Conservation (phyloP, 2,113 vertebrate genomes). For the Chrysochloris asiatica region DNA sequence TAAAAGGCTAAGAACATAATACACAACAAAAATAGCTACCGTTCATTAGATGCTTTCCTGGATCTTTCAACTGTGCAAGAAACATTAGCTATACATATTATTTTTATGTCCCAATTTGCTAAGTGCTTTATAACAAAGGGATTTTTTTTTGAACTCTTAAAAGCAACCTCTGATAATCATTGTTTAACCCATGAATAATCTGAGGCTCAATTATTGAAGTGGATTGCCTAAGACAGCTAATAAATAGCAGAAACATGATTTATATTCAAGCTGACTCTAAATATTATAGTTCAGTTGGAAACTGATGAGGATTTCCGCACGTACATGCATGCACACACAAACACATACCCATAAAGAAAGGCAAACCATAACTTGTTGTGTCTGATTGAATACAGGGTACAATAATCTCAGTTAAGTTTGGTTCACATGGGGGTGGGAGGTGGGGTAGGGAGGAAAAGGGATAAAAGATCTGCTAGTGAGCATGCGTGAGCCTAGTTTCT, state of each 20-base stretch:
- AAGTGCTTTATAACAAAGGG: not conserved
- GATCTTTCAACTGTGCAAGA: not conserved
- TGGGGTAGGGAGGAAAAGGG: too few relatives aligned
- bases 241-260: constrained; percentile 1
- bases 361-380: too few relatives aligned
- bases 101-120: not conserved
- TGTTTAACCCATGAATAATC: not conserved
- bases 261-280: constrained; percentile 17
- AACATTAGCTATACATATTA: constrained; percentile 29
- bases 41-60: not conserved
- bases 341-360: too few relatives aligned
- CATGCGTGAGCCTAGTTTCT: not conserved
- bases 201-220: not conserved
- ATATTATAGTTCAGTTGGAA: not conserved
- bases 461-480: constrained; percentile 19
- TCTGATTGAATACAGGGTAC: not conserved
- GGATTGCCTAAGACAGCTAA: not conserved
- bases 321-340: not conserved
- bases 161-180: not conserved
- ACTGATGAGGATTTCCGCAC: constrained; percentile 25
- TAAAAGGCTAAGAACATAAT: not conserved
- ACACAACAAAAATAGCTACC: not conserved
- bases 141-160: not conserved
- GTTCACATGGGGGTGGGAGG: too few relatives aligned
- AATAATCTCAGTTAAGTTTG: not conserved